Base-by-base conservation (phyloP, 2,888 invertebrate species). In the Falcaria lacertinaria region DNA sequence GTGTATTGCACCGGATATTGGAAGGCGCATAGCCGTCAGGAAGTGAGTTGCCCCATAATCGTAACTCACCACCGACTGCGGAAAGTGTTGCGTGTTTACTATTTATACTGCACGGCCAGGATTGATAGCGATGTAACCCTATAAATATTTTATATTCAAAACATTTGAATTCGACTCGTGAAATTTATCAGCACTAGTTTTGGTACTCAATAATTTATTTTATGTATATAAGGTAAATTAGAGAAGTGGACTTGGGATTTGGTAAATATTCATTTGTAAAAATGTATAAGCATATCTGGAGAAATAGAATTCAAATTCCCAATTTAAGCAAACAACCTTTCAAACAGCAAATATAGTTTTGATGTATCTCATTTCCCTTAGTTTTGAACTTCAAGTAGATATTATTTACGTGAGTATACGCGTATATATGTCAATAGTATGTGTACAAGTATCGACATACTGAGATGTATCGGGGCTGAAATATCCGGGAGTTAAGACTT, bases 31-130 rank as follows among this genome's bases (percentile, higher is more conserved):
- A 49, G 54, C 56, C 63, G 28, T 7, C 65, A 68, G 69, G 74
- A 72, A 69, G 65, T 62, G 50, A 53, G 54, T 56, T 50, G 52
- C 52, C 52, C 73, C 52, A 76, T 80, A 76, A 80, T 66, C 79
- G 69, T 82, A 79, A 78, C 74, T 80, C 80, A 80, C 66, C 62
- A 51, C 62, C 61, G 61, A 63, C 69, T 52, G 60, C 72, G 75
- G 60, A 71, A 72, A 65, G 67, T 69, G 69, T 60, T 67, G 59
- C 68, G 69, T 69, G 64, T 66, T 62, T 67, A 68, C 71, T 77
- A 78, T 77, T 77, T 76, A 77, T 74, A 64, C 65, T 59, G 48
- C 54, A 48, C 53, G 52, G 57, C 48, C 44, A 49, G 57, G 74
- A 78, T 80, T 75, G 74, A 80, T 75, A 60, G 63, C 69, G 63